phyloP scores from a whole-genome alignment of 2,113 vertebrate species.

The Chionomys nivalis region DNA sequence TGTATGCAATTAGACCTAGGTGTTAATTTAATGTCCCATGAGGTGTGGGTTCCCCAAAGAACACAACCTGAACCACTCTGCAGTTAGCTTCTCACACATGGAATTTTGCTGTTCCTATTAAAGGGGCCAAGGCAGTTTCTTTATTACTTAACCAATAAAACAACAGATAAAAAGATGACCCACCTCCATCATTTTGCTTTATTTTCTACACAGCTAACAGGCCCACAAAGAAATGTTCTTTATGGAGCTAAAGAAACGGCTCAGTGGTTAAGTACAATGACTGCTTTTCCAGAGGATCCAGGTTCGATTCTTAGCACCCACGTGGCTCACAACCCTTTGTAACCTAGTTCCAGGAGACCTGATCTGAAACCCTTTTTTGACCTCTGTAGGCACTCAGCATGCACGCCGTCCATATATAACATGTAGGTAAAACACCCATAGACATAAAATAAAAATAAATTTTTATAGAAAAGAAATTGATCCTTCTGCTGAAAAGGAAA shows the following conservation, averaged over 20 bases:
- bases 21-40: neutral
- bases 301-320: neutral
- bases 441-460: neutral
- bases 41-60: neutral
- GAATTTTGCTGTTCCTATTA: conserved; percentile 1
- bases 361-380: neutral
- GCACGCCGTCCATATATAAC: neutral
- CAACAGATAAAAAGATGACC: too few relatives aligned
- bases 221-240: neutral
- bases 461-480: neutral
- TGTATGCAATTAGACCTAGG: neutral
- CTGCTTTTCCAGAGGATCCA: neutral
- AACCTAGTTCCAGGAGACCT: neutral
- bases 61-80: neutral
- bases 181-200: too few relatives aligned
- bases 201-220: neutral
- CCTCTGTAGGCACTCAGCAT: neutral
- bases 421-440: neutral
- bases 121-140: too few relatives aligned
- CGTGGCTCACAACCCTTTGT: neutral
- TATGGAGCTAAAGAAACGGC: neutral
- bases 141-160: too few relatives aligned
- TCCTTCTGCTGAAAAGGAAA: neutral
- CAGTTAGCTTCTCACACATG: neutral
- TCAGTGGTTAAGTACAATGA: neutral